Percentiles rank a stretch among this genome's conserved stretches.
These are phyloP conservation scores for Elaeidobius kamerunicus DNA, from an alignment of 2,888 invertebrate genomes.

Conservation along the genomic window DNA sequence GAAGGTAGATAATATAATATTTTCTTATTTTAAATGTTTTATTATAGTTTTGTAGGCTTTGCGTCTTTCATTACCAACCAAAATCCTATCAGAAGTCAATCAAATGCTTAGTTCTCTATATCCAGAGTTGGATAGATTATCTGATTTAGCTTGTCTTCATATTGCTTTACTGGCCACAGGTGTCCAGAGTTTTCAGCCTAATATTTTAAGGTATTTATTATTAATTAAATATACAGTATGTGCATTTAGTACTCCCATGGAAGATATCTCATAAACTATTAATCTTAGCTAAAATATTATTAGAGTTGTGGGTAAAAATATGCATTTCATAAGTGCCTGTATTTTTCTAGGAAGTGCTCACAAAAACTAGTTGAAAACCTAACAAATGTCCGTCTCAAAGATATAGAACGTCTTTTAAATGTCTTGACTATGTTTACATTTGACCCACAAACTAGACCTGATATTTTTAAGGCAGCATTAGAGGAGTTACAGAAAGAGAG, in stretches of 20 bases:
- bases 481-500: constrained; percentile 54
- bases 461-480: constrained; percentile 49
- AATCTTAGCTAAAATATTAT: too few species aligned
- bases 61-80: constrained; percentile 55
- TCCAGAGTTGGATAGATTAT: constrained; percentile 58
- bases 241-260: too few species aligned
- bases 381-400: constrained; percentile 60
- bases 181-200: constrained; percentile 51
- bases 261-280: too few species aligned
- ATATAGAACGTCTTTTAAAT: constrained; percentile 68
- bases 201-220: constrained; percentile 27
- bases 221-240: too few species aligned
- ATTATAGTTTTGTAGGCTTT: constrained; percentile 32
- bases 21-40: too few species aligned
- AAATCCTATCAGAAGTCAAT: constrained; percentile 50
- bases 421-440: constrained; percentile 61
- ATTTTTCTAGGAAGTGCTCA: constrained; percentile 53
- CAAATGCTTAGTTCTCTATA: constrained; percentile 55
- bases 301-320: too few species aligned
- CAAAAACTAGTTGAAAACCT: constrained; percentile 54
- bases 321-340: too few species aligned
- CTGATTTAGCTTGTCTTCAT: constrained; percentile 63
- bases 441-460: constrained; percentile 51
- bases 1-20: constrained; percentile 49
- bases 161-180: constrained; percentile 61